These are phyloP conservation scores for Lynx canadensis DNA, from an alignment of 2,113 vertebrate species.

Conservation along the genomic window DNA sequence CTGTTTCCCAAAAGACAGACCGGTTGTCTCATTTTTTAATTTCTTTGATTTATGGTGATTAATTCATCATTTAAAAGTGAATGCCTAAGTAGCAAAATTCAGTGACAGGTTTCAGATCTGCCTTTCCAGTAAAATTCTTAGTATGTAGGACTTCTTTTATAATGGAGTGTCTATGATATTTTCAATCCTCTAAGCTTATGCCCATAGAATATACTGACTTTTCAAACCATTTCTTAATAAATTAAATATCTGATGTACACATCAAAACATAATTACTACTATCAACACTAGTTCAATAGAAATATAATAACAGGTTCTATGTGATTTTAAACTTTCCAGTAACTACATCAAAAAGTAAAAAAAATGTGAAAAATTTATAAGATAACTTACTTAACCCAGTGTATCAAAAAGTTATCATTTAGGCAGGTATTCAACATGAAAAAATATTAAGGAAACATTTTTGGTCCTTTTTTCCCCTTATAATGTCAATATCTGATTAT, in stretches of 20 bases:
- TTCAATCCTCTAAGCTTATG: background rate
- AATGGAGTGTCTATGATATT: background rate
- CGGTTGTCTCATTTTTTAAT: background rate
- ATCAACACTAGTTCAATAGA: background rate
- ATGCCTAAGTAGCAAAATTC: background rate
- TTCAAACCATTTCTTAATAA: background rate
- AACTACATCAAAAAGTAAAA: background rate
- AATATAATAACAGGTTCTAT: background rate
- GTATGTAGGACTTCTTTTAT: background rate
- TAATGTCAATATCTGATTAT: background rate
- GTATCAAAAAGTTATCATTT: background rate
- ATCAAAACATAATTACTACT: background rate
- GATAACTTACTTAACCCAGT: background rate
- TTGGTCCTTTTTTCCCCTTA: background rate
- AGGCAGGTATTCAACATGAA: background rate
- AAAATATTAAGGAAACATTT: background rate
- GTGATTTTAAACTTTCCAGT: background rate
- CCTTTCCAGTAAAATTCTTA: background rate
- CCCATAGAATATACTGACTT: background rate
- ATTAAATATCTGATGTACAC: background rate
- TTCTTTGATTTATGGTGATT: conserved; percentile 33
- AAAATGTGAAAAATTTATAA: background rate
- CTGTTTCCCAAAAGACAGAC: background rate
- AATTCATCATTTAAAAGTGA: conserved; percentile 25
- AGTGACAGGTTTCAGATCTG: conserved; percentile 8